A percentile compares a stretch with the other conserved stretches of the same genome.
Conservation (phyloP, 2,113 vertebrate genomes). For the Myrmecophaga tridactyla region DNA sequence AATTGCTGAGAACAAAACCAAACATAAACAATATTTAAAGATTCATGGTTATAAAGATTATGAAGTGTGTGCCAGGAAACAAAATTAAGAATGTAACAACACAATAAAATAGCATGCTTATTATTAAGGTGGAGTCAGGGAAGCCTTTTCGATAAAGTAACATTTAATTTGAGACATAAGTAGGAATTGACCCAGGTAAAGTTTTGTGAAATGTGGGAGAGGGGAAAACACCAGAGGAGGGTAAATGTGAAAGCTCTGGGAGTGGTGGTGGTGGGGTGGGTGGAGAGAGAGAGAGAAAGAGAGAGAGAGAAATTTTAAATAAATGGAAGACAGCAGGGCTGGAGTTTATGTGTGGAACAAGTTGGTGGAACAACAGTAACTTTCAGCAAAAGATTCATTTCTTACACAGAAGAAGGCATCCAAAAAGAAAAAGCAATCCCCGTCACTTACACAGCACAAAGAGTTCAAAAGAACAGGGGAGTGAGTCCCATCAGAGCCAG, state of each 20-base stretch:
- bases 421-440: too few relatives aligned
- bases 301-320: background rate
- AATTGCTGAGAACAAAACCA: background rate
- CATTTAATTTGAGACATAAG: background rate
- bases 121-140: background rate
- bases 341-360: too few relatives aligned
- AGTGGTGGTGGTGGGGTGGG: background rate
- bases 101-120: background rate
- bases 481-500: too few relatives aligned
- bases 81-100: background rate
- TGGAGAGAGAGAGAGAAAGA: background rate
- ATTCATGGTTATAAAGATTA: background rate
- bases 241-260: background rate
- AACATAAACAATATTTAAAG: background rate
- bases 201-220: background rate
- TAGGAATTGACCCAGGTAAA: background rate
- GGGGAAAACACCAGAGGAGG: background rate
- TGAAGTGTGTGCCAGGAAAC: background rate
- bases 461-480: too few relatives aligned
- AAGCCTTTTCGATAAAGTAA: background rate
- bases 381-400: too few relatives aligned
- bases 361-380: too few relatives aligned
- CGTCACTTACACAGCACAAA: too few relatives aligned
- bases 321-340: background rate
- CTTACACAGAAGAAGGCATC: too few relatives aligned